Percentiles rank a stretch among this genome's conserved stretches.
phyloP scores from a whole-genome alignment of 2,888 invertebrate species.

The Cotesia congregata region DNA sequence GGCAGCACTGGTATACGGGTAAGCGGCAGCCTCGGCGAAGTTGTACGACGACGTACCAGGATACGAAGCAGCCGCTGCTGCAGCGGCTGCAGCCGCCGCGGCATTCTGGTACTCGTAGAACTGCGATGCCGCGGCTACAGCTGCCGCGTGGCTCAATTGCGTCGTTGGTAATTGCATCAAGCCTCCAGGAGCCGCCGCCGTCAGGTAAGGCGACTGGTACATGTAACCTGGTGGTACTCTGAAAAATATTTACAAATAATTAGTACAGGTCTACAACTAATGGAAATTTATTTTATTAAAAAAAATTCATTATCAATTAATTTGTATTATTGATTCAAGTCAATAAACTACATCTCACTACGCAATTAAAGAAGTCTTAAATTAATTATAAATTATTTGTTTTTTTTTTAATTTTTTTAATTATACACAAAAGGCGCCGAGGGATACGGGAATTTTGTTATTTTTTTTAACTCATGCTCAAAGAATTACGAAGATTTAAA shows the following conservation, averaged over 20 bases:
- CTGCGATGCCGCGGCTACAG: slow-evolving; percentile 85
- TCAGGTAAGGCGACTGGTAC: slow-evolving; percentile 81
- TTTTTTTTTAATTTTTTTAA: slow-evolving; percentile 20
- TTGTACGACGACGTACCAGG: slow-evolving; percentile 80
- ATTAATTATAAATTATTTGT: slow-evolving; percentile 13
- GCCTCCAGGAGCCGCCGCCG: slow-evolving; percentile 76
- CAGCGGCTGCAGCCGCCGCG: slow-evolving; percentile 79
- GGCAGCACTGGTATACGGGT: slow-evolving; percentile 76
- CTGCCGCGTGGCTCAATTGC: slow-evolving; percentile 81
- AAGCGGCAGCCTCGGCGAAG: slow-evolving; percentile 80
- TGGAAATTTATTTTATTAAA: slow-evolving; percentile 12
- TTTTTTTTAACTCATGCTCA: not conserved
- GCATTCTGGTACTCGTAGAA: slow-evolving; percentile 86
- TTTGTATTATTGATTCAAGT: slow-evolving; percentile 6
- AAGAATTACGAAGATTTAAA: too few species aligned
- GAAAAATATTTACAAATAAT: slow-evolving; percentile 61
- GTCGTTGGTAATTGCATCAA: slow-evolving; percentile 76
- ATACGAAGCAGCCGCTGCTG: slow-evolving; percentile 80
- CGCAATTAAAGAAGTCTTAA: slow-evolving; percentile 2
- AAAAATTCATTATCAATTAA: slow-evolving; percentile 3
- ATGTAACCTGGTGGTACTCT: slow-evolving; percentile 85
- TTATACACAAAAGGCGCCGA: slow-evolving; percentile 36
- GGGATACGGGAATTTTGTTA: not conserved
- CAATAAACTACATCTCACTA: slow-evolving; percentile 24
- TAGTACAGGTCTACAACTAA: not conserved